Evolutionary conservation across 2,888 invertebrate species (phyloP).

Genomic region (Diaperis boleti): DNA sequence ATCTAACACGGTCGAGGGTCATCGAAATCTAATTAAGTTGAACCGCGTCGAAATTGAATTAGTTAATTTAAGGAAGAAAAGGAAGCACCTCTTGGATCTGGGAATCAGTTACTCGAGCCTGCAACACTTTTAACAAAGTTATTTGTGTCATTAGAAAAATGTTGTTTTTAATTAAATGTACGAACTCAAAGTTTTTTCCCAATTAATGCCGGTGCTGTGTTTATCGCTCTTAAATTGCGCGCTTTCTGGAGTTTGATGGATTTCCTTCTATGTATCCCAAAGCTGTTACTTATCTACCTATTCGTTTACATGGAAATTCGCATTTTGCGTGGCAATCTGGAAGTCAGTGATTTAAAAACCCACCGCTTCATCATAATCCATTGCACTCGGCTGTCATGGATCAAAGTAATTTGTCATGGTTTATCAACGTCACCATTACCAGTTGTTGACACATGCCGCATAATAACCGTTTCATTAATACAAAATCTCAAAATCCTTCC

Average conservation of each 20-base stretch:
- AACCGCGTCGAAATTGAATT: slow-evolving; percentile 12
- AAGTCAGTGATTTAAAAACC: slow-evolving; percentile 23
- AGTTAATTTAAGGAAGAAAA: slow-evolving; percentile 8
- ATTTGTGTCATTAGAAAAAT: too few species aligned
- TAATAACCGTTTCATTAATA: slow-evolving; percentile 31
- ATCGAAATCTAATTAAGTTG: slow-evolving; percentile 24
- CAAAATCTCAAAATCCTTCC: slow-evolving; percentile 19
- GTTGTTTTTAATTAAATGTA: too few species aligned
- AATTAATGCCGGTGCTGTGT: too few species aligned
- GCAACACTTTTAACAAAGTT: too few species aligned
- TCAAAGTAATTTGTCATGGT: slow-evolving; percentile 38
- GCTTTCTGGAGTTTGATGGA: too few species aligned
- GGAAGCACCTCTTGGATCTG: background rate
- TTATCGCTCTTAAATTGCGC: too few species aligned
- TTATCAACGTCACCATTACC: slow-evolving; percentile 35
- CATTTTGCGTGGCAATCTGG: too few species aligned
- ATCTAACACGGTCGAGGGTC: slow-evolving; percentile 8
- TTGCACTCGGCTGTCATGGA: slow-evolving; percentile 22
- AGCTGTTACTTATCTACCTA: too few species aligned
- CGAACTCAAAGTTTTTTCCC: too few species aligned
- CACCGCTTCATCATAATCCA: slow-evolving; percentile 36
- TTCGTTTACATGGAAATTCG: too few species aligned
- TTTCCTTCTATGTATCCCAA: too few species aligned
- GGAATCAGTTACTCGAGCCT: background rate
- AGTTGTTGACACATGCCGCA: slow-evolving; percentile 29